Percentiles rank a stretch among this genome's conserved stretches.
Evolutionary conservation across 2,888 invertebrate genomes (phyloP).

Genomic region (Caenorhabditis becei): DNA sequence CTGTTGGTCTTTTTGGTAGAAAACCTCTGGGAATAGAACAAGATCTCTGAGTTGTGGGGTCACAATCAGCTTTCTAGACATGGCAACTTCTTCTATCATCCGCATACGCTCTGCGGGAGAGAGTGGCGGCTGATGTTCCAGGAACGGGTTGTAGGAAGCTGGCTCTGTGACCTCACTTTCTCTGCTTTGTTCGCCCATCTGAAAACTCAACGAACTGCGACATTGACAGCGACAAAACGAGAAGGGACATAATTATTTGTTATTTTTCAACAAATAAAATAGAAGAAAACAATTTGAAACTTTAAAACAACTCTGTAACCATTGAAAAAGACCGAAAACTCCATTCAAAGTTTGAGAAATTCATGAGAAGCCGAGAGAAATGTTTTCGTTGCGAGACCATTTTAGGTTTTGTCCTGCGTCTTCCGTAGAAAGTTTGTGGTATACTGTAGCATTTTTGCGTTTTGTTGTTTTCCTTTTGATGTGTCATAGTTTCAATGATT

Average conservation of each 20-base stretch:
- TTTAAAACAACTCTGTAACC: too few species aligned
- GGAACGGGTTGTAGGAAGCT: slow-evolving; percentile 24
- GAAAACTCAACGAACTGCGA: not conserved
- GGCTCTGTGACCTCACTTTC: slow-evolving; percentile 32
- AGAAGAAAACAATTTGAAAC: not conserved
- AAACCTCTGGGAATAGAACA: slow-evolving; percentile 30
- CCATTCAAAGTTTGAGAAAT: not conserved
- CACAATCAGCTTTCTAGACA: slow-evolving; percentile 18
- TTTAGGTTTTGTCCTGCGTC: not conserved
- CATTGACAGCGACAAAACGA: not conserved
- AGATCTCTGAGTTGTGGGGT: slow-evolving; percentile 31
- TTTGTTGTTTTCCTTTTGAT: not conserved
- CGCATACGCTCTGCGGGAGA: slow-evolving; percentile 18
- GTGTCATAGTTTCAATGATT: not conserved
- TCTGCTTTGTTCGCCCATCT: slow-evolving; percentile 52
- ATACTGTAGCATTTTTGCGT: slow-evolving; percentile 25
- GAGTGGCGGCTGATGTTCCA: slow-evolving; percentile 14
- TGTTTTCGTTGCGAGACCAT: slow-evolving; percentile 29
- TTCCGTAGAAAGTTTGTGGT: slow-evolving; percentile 21
- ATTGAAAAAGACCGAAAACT: not conserved
- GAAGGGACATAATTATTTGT: too few species aligned
- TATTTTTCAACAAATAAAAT: too few species aligned
- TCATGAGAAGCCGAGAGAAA: not conserved
- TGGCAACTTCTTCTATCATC: slow-evolving; percentile 37
- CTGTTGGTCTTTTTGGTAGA: slow-evolving; percentile 40